Percentiles rank a stretch among this genome's conserved stretches.
Evolutionary conservation across 1,140 invertebrate genomes (phyloP).

Genomic region (Brachionus plicatilis): DNA sequence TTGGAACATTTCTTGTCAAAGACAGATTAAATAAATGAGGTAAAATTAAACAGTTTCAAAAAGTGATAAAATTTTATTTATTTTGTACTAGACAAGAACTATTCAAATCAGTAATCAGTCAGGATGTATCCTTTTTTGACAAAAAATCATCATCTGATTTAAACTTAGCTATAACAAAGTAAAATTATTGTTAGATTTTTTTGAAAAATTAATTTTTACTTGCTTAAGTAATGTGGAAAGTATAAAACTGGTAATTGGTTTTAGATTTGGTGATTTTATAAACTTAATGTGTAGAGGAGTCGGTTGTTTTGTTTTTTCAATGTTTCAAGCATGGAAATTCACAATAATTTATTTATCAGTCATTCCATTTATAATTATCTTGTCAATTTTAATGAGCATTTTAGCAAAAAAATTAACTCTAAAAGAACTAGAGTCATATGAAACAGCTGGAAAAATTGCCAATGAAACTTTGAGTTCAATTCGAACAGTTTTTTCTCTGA

Average conservation of each 20-base stretch:
- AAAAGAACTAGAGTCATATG: constrained; percentile 25
- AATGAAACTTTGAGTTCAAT: constrained; percentile 13
- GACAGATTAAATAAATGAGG: constrained; percentile 22
- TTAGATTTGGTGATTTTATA: constrained; percentile 36
- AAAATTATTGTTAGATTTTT: not conserved
- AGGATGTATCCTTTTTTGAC: constrained; percentile 37
- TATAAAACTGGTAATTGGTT: not conserved
- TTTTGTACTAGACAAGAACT: not conserved
- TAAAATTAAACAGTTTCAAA: not conserved
- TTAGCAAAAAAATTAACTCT: not conserved
- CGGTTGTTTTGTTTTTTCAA: not conserved
- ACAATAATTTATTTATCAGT: not conserved
- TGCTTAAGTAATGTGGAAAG: constrained; percentile 30
- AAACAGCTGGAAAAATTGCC: not conserved
- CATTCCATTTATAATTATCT: constrained; percentile 15
- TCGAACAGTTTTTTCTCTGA: constrained; percentile 12
- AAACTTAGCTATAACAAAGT: not conserved
- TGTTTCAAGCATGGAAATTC: constrained; percentile 29
- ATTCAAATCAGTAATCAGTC: not conserved
- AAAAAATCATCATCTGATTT: not conserved
- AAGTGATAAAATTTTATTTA: not conserved
- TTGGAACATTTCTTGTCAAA: not conserved
- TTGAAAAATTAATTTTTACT: not conserved
- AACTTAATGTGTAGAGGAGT: not conserved
- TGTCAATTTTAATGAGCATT: not conserved